Conservation (phyloP, 2,888 invertebrate genomes). For the Entomobrya multifasciata region DNA sequence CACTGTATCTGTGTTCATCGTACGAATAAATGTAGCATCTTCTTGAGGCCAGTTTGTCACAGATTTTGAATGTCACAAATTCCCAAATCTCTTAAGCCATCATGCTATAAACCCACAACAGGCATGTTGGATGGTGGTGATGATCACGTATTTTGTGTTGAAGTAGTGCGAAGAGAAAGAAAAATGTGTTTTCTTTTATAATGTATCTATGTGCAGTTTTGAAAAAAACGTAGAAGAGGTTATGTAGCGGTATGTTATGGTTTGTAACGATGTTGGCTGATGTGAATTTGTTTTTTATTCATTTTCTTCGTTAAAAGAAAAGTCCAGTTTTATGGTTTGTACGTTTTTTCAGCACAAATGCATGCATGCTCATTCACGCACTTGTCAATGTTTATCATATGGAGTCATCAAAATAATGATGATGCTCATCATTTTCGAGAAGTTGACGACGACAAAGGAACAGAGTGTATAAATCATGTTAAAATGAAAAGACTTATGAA, state of each 20-base stretch:
- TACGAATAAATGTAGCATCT: no score
- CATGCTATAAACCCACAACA: neutral
- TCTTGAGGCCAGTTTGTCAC: constrained; percentile 54
- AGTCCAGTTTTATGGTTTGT: constrained; percentile 33
- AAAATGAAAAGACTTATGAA: neutral
- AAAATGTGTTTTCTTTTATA: neutral
- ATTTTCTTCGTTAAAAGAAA: neutral
- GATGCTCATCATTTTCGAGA: neutral
- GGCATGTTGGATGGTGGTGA: neutral
- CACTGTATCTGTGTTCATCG: no score
- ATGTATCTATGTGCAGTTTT: neutral
- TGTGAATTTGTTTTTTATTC: constrained; percentile 19
- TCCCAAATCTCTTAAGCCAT: constrained; percentile 7
- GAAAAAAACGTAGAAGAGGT: no score
- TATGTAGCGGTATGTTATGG: constrained; percentile 25
- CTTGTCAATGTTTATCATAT: neutral
- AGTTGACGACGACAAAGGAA: neutral
- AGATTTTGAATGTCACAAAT: constrained; percentile 53
- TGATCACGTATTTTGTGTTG: constrained; percentile 43
- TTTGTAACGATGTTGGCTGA: neutral
- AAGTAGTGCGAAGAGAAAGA: constrained; percentile 6
- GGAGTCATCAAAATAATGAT: neutral
- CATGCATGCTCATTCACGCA: neutral
- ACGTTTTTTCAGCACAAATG: constrained; percentile 38
- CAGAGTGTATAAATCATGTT: neutral